These are phyloP conservation scores for Lydus trimaculatus DNA, from an alignment of 2,888 invertebrate genomes.

Conservation along the genomic window DNA sequence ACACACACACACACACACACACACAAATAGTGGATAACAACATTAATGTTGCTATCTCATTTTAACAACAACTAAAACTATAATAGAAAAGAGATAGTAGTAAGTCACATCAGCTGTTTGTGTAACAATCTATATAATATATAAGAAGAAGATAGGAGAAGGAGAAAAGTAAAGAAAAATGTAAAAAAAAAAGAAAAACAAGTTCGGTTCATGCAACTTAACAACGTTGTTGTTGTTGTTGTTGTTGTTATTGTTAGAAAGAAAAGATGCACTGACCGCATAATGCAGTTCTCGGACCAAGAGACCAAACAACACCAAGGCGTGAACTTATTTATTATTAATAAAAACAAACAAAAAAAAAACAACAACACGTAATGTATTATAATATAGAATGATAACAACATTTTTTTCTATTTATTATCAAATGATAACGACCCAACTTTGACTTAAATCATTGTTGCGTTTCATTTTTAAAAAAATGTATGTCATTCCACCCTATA, in stretches of 20 bases:
- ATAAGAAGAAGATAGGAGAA: constrained; percentile 1
- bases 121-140: background rate
- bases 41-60: background rate
- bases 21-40: background rate
- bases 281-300: constrained; percentile 53
- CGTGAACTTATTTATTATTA: constrained; percentile 58
- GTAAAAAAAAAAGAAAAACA: constrained; percentile 44
- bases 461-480: background rate
- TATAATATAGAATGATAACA: no score
- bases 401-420: background rate
- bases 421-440: background rate
- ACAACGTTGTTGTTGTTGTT: constrained; percentile 8
- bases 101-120: background rate
- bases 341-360: background rate
- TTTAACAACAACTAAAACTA: background rate
- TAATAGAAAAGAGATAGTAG: background rate
- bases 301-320: constrained; percentile 1
- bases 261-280: constrained; percentile 58
- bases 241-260: constrained; percentile 18
- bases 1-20: background rate
- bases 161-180: constrained; percentile 34
- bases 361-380: no score
- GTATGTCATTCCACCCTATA: background rate
- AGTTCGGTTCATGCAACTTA: constrained; percentile 46
- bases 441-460: background rate